A percentile compares a stretch with the other conserved stretches of the same genome.
These are phyloP conservation scores for Heliopora coerulea DNA, from an alignment of 92 coral and sea anemone genomes.

Conservation along the genomic window DNA sequence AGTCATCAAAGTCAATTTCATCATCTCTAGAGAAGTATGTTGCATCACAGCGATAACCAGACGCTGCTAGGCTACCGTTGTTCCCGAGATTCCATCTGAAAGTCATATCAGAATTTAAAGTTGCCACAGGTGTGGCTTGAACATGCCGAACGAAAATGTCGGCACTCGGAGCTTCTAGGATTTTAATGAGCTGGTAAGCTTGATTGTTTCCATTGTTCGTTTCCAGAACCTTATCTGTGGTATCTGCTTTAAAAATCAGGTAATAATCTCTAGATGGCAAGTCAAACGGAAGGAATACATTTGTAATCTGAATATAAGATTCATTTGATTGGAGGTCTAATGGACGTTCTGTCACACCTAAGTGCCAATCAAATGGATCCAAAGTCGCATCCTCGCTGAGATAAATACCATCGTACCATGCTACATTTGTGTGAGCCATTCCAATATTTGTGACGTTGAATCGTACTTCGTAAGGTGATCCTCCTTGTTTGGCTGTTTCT, in stretches of 20 bases:
- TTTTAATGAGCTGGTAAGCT: slow-evolving; percentile 50
- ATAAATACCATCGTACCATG: slow-evolving; percentile 61
- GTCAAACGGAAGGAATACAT: slow-evolving; percentile 72
- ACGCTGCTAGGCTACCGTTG: slow-evolving; percentile 64
- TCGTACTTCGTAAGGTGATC: slow-evolving; percentile 54
- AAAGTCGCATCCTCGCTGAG: slow-evolving; percentile 67
- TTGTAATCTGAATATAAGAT: slow-evolving; percentile 36
- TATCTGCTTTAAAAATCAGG: slow-evolving; percentile 59
- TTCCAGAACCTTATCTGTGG: slow-evolving; percentile 58
- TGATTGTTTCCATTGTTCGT: slow-evolving; percentile 59
- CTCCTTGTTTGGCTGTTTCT: slow-evolving; percentile 53
- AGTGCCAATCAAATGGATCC: slow-evolving; percentile 68
- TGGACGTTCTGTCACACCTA: slow-evolving; percentile 39
- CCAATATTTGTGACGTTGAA: slow-evolving; percentile 64
- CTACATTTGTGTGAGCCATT: slow-evolving; percentile 30
- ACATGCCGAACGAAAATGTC: slow-evolving; percentile 69
- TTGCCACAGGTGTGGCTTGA: slow-evolving; percentile 40
- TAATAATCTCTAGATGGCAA: slow-evolving; percentile 63
- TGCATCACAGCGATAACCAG: slow-evolving; percentile 75
- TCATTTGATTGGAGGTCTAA: slow-evolving; percentile 38
- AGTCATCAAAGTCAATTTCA: slow-evolving; percentile 68
- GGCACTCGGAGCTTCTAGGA: slow-evolving; percentile 56
- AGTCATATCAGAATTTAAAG: slow-evolving; percentile 40
- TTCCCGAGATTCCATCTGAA: slow-evolving; percentile 65
- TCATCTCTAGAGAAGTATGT: slow-evolving; percentile 70